Percentiles rank a stretch among this genome's conserved stretches.
Evolutionary conservation across 2,888 invertebrate genomes (phyloP).

Genomic region (Emmelina monodactyla): DNA sequence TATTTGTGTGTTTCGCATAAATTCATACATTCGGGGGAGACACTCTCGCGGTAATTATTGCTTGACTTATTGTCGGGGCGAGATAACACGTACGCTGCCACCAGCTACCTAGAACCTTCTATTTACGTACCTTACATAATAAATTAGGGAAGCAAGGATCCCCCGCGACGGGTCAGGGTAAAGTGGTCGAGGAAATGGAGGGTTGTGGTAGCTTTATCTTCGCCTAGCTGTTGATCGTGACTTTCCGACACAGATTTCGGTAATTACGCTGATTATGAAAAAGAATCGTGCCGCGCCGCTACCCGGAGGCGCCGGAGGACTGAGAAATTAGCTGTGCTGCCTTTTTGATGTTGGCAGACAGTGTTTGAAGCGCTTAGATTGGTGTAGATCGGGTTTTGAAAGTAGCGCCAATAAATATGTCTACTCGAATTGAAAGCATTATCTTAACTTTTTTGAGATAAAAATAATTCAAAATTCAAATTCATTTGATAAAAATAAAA

Average conservation of each 20-base stretch:
- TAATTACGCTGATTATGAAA: slow-evolving; percentile 61
- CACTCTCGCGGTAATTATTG: slow-evolving; percentile 58
- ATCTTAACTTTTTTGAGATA: too few relatives aligned
- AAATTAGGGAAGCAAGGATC: not conserved
- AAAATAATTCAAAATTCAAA: too few relatives aligned
- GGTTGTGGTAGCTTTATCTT: slow-evolving; percentile 56
- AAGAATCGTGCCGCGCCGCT: slow-evolving; percentile 32
- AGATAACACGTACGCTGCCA: slow-evolving; percentile 54
- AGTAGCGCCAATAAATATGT: too few relatives aligned
- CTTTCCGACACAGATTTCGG: slow-evolving; percentile 54
- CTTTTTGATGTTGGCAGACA: too few relatives aligned
- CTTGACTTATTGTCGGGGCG: slow-evolving; percentile 61
- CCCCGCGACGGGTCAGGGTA: slow-evolving; percentile 25
- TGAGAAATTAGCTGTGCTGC: slow-evolving; percentile 17
- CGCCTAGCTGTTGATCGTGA: slow-evolving; percentile 57
- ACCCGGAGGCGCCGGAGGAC: slow-evolving; percentile 21
- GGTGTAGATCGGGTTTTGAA: too few relatives aligned
- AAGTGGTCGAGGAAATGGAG: slow-evolving; percentile 35
- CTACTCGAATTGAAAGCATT: too few relatives aligned
- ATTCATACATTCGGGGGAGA: slow-evolving; percentile 49
- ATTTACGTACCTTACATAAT: not conserved
- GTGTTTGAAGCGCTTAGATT: too few relatives aligned
- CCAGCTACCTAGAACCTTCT: slow-evolving; percentile 29
- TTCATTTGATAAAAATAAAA: too few relatives aligned
- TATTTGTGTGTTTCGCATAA: slow-evolving; percentile 25